Evolutionary conservation across 2,113 vertebrate species (phyloP).

Genomic region (Circaetus cinerascens): DNA sequence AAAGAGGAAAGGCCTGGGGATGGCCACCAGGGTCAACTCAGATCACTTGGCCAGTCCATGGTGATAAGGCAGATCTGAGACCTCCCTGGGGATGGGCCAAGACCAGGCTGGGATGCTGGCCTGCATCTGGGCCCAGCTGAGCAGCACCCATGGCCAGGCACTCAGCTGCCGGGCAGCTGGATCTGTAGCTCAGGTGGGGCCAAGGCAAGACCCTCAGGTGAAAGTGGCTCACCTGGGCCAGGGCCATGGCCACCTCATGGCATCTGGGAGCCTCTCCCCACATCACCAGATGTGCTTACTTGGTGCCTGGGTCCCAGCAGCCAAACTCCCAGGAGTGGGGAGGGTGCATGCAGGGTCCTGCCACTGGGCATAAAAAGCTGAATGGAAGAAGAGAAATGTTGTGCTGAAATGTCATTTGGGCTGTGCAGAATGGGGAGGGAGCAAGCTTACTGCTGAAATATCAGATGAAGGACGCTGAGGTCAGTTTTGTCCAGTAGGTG

Average conservation of each 20-base stretch:
- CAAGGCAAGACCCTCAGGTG: not conserved
- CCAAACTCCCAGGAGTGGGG: not conserved
- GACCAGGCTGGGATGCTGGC: not conserved
- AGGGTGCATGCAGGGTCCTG: fast-evolving
- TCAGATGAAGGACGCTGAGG: not conserved
- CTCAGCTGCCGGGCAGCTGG: not conserved
- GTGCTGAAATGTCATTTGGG: not conserved
- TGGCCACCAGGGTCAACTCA: not conserved
- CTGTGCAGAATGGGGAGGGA: not conserved
- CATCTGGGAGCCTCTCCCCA: not conserved
- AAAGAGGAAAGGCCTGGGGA: not conserved
- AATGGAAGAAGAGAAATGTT: not conserved
- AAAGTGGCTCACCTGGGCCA: not conserved
- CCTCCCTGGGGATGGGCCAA: not conserved
- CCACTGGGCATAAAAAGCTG: not conserved
- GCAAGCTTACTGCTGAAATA: not conserved
- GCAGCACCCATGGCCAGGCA: not conserved
- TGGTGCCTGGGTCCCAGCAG: not conserved
- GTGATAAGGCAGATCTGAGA: not conserved
- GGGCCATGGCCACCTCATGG: fast-evolving
- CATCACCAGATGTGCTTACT: not conserved
- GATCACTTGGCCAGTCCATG: not conserved
- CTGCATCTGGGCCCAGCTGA: not conserved
- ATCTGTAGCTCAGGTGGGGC: not conserved
- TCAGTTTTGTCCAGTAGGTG: not conserved